Evolutionary conservation across 2,797 vertebrate species (phyloP).

Genomic region (Mormyrops boulengeri): DNA sequence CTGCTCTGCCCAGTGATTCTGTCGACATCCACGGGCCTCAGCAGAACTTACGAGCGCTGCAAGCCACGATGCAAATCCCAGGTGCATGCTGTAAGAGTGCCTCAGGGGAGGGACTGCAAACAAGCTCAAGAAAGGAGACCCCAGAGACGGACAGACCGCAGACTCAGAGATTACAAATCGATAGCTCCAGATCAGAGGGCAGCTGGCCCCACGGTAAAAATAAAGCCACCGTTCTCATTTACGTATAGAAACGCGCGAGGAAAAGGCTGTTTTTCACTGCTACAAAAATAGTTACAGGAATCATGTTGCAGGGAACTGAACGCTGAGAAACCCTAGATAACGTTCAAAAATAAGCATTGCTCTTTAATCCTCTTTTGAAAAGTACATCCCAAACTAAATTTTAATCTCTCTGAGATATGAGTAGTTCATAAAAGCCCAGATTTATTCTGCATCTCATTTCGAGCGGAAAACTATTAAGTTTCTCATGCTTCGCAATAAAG

Average conservation of each 20-base stretch:
- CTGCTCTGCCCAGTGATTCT: not conserved
- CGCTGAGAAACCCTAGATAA: not conserved
- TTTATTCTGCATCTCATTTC: conserved; percentile 53
- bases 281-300: not conserved
- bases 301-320: not conserved
- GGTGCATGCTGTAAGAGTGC: not conserved
- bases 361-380: conserved; percentile 11
- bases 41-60: not conserved
- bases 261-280: not conserved
- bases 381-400: conserved; percentile 15
- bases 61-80: not conserved
- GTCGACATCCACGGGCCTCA: not conserved
- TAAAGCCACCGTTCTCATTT: not conserved
- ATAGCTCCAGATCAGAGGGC: not conserved
- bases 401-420: conserved; percentile 9
- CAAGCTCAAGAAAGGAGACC: not conserved
- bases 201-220: not conserved
- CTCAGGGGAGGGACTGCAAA: not conserved
- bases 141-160: not conserved
- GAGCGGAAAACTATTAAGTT: conserved; percentile 43
- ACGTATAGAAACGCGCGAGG: not conserved
- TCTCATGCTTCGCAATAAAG: conserved; percentile 41
- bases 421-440: conserved; percentile 22
- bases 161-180: not conserved
- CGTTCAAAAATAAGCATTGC: conserved; percentile 11